Evolutionary conservation across 2,113 vertebrate genomes (phyloP).

Genomic region (Triplophysa siluroides): DNA sequence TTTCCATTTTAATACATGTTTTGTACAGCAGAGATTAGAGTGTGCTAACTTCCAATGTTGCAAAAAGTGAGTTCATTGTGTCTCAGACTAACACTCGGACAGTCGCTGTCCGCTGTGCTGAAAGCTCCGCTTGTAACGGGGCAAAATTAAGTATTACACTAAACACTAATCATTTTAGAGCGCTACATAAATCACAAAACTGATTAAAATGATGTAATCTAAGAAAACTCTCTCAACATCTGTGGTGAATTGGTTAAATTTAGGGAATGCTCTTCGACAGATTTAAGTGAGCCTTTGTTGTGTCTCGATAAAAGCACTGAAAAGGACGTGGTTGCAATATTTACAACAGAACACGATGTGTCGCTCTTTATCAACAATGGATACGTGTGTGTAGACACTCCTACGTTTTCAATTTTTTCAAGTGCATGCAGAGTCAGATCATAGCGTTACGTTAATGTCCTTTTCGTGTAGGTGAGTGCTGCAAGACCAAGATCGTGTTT

Average conservation of each 20-base stretch:
- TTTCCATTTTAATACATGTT: no score
- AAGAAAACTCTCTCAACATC: no score
- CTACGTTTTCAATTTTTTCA: not conserved
- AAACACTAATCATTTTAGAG: no score
- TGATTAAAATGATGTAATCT: no score
- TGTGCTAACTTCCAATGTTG: no score
- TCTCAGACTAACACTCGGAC: no score
- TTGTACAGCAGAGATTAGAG: no score
- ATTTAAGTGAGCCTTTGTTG: not conserved
- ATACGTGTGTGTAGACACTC: not conserved
- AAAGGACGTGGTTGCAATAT: not conserved
- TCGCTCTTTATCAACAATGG: conserved; percentile 38
- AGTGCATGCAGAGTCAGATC: not conserved
- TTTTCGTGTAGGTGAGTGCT: not conserved
- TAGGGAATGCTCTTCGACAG: no score
- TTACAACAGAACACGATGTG: conserved; percentile 21
- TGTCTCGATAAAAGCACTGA: no score
- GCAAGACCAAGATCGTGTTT: not conserved
- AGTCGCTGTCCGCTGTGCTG: not conserved
- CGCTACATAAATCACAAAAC: not conserved
- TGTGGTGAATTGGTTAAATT: not conserved
- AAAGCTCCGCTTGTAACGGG: not conserved
- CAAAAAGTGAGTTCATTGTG: no score
- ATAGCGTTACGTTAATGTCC: not conserved
- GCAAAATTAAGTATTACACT: not conserved